Percentiles rank a stretch among this genome's conserved stretches.
Conservation (phyloP, 2,888 invertebrate species). For the Alentia gelatinosa region DNA sequence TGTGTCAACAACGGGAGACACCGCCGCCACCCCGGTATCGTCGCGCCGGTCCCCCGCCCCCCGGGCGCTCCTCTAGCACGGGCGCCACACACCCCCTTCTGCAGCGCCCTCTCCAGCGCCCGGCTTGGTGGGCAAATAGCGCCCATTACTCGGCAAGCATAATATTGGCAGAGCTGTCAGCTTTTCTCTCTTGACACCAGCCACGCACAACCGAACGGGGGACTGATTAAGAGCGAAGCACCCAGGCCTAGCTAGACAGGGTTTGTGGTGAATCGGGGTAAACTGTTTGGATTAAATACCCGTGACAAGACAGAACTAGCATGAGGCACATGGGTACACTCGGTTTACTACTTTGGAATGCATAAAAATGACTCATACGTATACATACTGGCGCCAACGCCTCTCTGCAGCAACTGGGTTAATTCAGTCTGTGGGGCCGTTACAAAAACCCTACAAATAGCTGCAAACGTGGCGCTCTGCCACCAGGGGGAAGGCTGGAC, state of each 20-base stretch:
- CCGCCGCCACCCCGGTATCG: background rate
- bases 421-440: background rate
- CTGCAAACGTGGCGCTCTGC: background rate
- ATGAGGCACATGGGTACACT: background rate
- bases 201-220: background rate
- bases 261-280: background rate
- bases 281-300: background rate
- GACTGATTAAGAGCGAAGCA: background rate
- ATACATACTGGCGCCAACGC: background rate
- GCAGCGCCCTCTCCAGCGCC: background rate
- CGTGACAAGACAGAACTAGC: background rate
- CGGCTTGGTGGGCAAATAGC: background rate
- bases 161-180: slow-evolving; percentile 2
- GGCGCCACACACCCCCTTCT: background rate
- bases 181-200: background rate
- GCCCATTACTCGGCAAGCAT: background rate
- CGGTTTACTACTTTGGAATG: too few species aligned
- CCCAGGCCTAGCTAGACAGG: background rate
- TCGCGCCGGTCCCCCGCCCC: background rate
- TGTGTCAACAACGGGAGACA: background rate
- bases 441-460: background rate
- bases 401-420: background rate
- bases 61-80: background rate
- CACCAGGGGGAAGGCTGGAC: background rate
- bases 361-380: slow-evolving; percentile 4